Evolutionary conservation across 2,888 invertebrate species (phyloP).

Genomic region (Acanthosoma haemorrhoidale): DNA sequence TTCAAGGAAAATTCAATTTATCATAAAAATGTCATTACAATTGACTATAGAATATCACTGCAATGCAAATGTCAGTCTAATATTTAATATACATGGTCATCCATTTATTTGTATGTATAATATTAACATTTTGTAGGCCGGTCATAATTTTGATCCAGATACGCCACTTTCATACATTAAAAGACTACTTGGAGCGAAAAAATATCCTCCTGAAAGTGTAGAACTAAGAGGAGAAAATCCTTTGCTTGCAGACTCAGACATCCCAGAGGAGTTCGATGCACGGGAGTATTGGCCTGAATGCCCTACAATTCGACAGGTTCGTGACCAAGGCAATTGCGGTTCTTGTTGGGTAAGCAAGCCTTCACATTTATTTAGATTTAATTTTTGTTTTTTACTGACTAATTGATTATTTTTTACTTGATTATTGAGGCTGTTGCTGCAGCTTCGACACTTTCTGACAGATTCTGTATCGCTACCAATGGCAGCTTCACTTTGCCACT

Average conservation of each 20-base stretch:
- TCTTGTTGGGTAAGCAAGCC: constrained; percentile 62
- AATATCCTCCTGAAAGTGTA: not conserved
- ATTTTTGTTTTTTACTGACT: no score
- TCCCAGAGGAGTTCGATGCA: constrained; percentile 76
- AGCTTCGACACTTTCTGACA: constrained; percentile 25
- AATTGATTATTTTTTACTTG: not conserved
- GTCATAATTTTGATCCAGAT: constrained; percentile 63
- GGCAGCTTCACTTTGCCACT: constrained; percentile 25
- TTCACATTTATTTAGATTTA: no score
- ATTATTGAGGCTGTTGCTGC: constrained; percentile 42
- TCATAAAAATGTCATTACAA: no score
- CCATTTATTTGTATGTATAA: not conserved
- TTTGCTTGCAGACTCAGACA: constrained; percentile 18
- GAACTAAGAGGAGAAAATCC: not conserved
- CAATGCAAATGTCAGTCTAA: no score
- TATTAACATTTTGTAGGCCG: constrained; percentile 52
- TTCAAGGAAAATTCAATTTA: not conserved
- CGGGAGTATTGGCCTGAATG: constrained; percentile 76
- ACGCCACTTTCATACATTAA: constrained; percentile 58
- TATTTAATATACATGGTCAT: not conserved
- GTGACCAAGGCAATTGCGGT: constrained; percentile 84
- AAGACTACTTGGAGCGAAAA: constrained; percentile 57
- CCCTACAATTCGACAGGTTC: constrained; percentile 71
- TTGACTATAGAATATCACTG: no score
- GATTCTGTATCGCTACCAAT: constrained; percentile 25